Base-by-base conservation (phyloP, 2,113 vertebrate genomes). In the Coregonus clupeaformis region DNA sequence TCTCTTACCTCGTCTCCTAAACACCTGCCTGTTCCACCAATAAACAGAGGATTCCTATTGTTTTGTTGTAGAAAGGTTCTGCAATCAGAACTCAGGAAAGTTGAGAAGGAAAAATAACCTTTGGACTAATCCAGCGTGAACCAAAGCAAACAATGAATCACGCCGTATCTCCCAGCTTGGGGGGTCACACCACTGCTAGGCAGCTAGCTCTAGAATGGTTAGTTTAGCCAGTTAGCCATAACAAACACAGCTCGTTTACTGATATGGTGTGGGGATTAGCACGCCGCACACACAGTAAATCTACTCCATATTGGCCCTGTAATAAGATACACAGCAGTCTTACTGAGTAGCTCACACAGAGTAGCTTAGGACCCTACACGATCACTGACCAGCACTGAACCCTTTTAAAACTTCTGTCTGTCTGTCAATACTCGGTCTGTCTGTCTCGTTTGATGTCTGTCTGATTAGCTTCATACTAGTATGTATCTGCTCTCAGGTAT, bases 171-270 rank as follows among this genome's bases (percentile, higher is more conserved):
- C 84, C 74, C 1, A 55, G 75, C 76, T 14, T 52, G 49, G 49
- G 49, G 36, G 68, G 79, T 88, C 84, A 82, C 86, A 81, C 74
- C 69, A 7, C 24, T 18, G 75, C 75, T 69, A 52, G 49, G 49
- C 16, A 3, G 49, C 14, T 52, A 76, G 57, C 75, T 72, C 27
- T 66, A 73, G n/a, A 78, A 79, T 71, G 70, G 86, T 81, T 86
- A 84, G 85, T 72, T 77, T 84, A 82, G 84, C 71, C 66, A 64
- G 49, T 87, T 85, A 85, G 84, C 86, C 83, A 89, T 88, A 91
- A 90, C 83, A 90, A 90, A 88, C 85, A 87, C 4, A 36, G 7
- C 63, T 76, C 69, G 69, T 80, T 49, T 63, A 60, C 76, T 71
- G 80, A 76, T 77, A 78, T 78, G 66, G 72, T 77, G 18, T 72